phyloP scores from a whole-genome alignment of 2,797 vertebrate species.

The Danio albolineatus region DNA sequence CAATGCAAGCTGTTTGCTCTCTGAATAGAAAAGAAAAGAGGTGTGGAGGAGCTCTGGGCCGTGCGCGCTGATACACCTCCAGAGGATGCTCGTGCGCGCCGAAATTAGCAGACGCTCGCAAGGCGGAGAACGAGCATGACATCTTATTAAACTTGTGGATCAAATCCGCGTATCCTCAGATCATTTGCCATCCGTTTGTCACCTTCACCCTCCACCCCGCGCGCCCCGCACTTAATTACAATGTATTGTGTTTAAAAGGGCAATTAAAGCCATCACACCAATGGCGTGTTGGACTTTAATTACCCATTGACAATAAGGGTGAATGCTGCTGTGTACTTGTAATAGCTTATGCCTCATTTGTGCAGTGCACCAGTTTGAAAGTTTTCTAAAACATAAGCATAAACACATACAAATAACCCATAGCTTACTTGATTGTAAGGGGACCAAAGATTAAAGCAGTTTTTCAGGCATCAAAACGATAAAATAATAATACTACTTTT shows the following conservation, averaged over 20 bases:
- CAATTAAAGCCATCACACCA: conserved; percentile 59
- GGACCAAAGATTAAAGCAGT: too few relatives aligned
- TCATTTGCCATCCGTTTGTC: conserved; percentile 56
- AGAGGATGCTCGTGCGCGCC: conserved; percentile 54
- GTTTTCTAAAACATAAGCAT: too few relatives aligned
- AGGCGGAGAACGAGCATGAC: conserved; percentile 48
- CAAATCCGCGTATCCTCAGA: conserved; percentile 54
- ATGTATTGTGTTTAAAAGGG: conserved; percentile 59
- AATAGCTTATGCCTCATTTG: conserved; percentile 23
- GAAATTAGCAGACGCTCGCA: conserved; percentile 62
- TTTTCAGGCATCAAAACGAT: too few relatives aligned
- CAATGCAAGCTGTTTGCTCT: conserved; percentile 83
- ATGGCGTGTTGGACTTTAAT: conserved; percentile 57
- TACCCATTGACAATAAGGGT: conserved; percentile 53
- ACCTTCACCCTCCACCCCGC: conserved; percentile 53
- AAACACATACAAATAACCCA: neutral
- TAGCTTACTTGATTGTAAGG: too few relatives aligned
- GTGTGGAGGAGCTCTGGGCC: conserved; percentile 45
- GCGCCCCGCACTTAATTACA: conserved; percentile 57
- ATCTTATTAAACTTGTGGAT: conserved; percentile 60
- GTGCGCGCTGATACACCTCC: conserved; percentile 46
- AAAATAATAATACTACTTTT: too few relatives aligned
- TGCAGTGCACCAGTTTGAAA: neutral
- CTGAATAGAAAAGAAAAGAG: conserved; percentile 75
- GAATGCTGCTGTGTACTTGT: conserved; percentile 37